Conservation (phyloP, 2,113 vertebrate genomes). For the Geococcyx californianus region DNA sequence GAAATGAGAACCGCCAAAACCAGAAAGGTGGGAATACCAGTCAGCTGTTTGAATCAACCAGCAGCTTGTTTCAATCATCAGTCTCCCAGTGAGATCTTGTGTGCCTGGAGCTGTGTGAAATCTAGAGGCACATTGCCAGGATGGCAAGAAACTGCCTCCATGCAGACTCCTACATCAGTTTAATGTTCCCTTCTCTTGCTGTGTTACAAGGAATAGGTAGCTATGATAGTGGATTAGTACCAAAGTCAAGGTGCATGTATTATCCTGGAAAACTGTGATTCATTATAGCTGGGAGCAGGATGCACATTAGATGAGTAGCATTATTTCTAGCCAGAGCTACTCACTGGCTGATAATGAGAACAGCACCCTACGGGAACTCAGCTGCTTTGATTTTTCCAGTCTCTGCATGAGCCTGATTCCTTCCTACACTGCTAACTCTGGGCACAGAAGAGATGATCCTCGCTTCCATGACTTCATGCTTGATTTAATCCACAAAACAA, state of each 20-base stretch:
- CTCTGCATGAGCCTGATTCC: conserved; percentile 14
- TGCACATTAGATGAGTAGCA: background rate
- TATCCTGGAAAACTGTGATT: conserved; percentile 28
- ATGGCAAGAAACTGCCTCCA: background rate
- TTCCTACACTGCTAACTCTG: background rate
- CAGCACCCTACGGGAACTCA: conserved; percentile 5
- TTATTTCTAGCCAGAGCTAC: conserved; percentile 27
- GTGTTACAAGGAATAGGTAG: background rate
- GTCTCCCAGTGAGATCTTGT: background rate
- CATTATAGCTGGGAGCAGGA: conserved; percentile 21
- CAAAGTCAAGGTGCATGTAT: conserved; percentile 27
- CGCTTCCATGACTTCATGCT: conserved; percentile 27
- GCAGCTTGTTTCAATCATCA: conserved; percentile 16
- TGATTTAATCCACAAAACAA: conserved; percentile 29
- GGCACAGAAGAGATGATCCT: conserved; percentile 6
- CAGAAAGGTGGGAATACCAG: conserved; percentile 2
- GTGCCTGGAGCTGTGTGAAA: conserved; percentile 1
- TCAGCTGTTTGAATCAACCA: background rate
- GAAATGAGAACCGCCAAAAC: background rate
- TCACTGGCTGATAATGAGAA: conserved; percentile 40
- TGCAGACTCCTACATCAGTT: background rate
- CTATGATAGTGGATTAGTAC: background rate
- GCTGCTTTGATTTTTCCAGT: conserved; percentile 41
- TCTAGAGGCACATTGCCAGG: background rate
- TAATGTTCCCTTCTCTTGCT: background rate